Base-by-base conservation (phyloP, 2,888 invertebrate species). In the Poecilobothrus nobilitatus region DNA sequence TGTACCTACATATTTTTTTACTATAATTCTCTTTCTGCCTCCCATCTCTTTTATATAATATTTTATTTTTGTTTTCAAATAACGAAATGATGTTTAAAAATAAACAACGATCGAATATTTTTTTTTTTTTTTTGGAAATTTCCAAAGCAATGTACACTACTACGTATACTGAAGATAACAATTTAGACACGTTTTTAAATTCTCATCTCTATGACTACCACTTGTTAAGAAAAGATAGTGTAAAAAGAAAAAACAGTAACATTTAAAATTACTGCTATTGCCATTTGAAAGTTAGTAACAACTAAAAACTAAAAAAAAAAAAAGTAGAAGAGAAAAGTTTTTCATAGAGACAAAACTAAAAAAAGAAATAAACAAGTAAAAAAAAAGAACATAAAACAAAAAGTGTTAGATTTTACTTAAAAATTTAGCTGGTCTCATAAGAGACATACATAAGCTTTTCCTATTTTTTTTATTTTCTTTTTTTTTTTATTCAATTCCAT, bases 11-110 rank as follows among this genome's bases (percentile, higher is more conserved):
- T 27, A 4, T 27, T 27, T 27, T 27, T 27, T 5, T 27, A 4
- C 5, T 27, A 27, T 27, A 27, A 4, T 5, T 5, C 27, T 6
- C 18, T 18, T 18, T 18, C n/a, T 53, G 53, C n/a, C 21, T 22
- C 66, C 20, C 33, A 15, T 4, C 15, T 34, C 7, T 22, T 66
- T 20, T 22, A 12, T 34, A n/a, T n/a, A 5, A 12, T 27, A 37
- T 18, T 66, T 41, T 21, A 41, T 27, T 66, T 41, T 41, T 66
- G 41, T 44, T n/a, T 8, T 66, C n/a, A 66, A 27, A 21, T 7
- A 63, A 64, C 65, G 61, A 65, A 67, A n/a, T 12, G 53, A 53
- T 18, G 18, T 53, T 53, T 53, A 53, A 53, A 53, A 53, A 53
- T 53, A 53, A 53, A 53, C 53, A 53, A 53, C 53, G 2, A 53